Conservation (phyloP, 1,140 invertebrate genomes). For the Cataglyphis hispanica region DNA sequence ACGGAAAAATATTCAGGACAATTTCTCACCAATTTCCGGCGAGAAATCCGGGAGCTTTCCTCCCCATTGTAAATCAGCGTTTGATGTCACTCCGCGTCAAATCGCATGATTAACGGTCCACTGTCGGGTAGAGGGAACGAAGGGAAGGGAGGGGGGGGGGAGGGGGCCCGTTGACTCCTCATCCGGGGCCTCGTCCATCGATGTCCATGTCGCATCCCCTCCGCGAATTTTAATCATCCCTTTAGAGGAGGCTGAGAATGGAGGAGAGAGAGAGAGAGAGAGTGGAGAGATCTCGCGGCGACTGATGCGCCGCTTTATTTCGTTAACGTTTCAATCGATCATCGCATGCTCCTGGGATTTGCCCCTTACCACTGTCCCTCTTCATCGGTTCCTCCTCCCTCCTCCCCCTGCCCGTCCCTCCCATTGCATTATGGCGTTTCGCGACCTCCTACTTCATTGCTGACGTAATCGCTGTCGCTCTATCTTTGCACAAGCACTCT, state of each 20-base stretch:
- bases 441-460: conserved; percentile 44
- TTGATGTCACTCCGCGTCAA: conserved; percentile 81
- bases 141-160: too few relatives aligned
- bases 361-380: conserved; percentile 28
- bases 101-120: conserved; percentile 82
- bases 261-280: not conserved
- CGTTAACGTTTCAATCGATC: conserved; percentile 80
- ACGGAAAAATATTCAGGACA: conserved; percentile 24
- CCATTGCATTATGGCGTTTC: conserved; percentile 40
- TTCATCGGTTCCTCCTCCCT: not conserved
- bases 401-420: too few relatives aligned
- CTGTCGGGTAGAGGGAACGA: conserved; percentile 70
- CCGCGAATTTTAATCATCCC: conserved; percentile 80
- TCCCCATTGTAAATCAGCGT: conserved; percentile 80
- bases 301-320: conserved; percentile 77
- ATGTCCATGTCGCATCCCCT: conserved; percentile 55
- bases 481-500: conserved; percentile 42
- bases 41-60: conserved; percentile 73
- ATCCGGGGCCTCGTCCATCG: conserved; percentile 45
- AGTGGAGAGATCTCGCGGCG: conserved; percentile 73
- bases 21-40: conserved; percentile 69
- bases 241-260: conserved; percentile 54
- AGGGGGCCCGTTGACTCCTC: conserved; percentile 59
- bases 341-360: conserved; percentile 68
- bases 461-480: conserved; percentile 49